A percentile compares a stretch with the other conserved stretches of the same genome.
Evolutionary conservation across 2,797 vertebrate genomes (phyloP).

Genomic region (Pelobates cultripes): DNA sequence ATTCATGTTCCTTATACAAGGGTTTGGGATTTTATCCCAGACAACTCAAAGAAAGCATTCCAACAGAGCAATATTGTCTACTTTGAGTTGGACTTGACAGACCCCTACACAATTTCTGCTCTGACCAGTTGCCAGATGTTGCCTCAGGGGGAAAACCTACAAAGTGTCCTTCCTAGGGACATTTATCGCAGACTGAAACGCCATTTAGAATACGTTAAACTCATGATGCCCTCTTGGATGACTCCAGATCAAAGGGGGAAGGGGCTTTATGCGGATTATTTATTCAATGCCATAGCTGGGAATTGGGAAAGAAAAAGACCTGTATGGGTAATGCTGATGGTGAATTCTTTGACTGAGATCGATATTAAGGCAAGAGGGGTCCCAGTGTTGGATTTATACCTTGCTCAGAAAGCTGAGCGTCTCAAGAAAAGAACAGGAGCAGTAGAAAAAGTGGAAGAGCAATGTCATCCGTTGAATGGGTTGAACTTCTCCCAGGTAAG

Average conservation of each 20-base stretch:
- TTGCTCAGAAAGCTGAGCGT: conserved; percentile 88
- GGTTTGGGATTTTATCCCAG: conserved; percentile 88
- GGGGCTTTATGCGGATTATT: conserved; percentile 87
- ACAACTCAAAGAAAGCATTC: conserved; percentile 88
- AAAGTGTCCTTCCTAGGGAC: conserved; percentile 83
- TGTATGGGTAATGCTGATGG: conserved; percentile 91
- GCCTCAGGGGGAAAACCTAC: conserved; percentile 84
- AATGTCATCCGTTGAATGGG: conserved; percentile 87
- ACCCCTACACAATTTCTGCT: conserved; percentile 84
- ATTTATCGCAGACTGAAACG: conserved; percentile 81
- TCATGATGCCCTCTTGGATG: conserved; percentile 92
- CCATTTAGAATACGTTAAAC: conserved; percentile 87
- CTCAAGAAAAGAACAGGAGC: conserved; percentile 86
- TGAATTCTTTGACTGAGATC: conserved; percentile 86
- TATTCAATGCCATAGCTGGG: conserved; percentile 88
- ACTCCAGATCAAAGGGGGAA: conserved; percentile 86
- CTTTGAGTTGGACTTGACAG: conserved; percentile 89
- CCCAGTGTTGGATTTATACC: conserved; percentile 85
- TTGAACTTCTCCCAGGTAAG: conserved; percentile 91
- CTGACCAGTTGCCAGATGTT: conserved; percentile 87
- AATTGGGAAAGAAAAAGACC: conserved; percentile 91
- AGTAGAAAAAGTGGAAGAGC: conserved; percentile 90
- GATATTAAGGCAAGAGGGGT: conserved; percentile 85
- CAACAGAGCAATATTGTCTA: conserved; percentile 85
- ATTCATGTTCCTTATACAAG: conserved; percentile 87